These are phyloP conservation scores for Hiodon alosoides DNA, from an alignment of 2,113 vertebrate genomes.

Conservation along the genomic window DNA sequence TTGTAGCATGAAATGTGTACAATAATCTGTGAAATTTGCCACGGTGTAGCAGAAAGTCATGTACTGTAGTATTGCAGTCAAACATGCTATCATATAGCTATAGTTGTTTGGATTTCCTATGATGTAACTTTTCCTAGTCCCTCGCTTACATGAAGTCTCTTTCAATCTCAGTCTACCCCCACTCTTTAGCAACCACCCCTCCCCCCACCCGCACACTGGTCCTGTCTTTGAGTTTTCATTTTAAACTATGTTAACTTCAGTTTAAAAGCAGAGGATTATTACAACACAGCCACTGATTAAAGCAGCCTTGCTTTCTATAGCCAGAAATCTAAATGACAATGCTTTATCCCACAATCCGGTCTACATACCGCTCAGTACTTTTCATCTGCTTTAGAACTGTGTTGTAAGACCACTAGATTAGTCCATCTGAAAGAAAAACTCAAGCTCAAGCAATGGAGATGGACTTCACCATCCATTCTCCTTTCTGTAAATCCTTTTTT, in stretches of 20 bases:
- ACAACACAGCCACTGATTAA: conserved; percentile 53
- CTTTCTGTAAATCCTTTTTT: not conserved
- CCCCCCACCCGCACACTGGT: too few relatives aligned
- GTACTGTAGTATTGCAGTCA: too few relatives aligned
- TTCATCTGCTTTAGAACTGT: not conserved
- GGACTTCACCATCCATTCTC: not conserved
- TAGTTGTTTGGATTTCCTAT: too few relatives aligned
- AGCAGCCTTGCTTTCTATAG: conserved; percentile 54
- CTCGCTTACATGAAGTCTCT: not conserved
- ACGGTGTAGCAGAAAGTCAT: too few relatives aligned
- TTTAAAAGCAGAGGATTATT: not conserved
- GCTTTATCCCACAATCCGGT: not conserved
- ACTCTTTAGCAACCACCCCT: not conserved
- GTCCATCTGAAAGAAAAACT: not conserved
- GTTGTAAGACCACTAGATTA: not conserved
- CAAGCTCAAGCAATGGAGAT: not conserved
- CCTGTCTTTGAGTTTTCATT: too few relatives aligned
- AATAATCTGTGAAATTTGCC: too few relatives aligned
- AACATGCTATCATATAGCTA: too few relatives aligned
- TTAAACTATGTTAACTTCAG: not conserved
- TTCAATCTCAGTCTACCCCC: not conserved
- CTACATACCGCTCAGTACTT: not conserved
- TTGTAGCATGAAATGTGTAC: too few relatives aligned
- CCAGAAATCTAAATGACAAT: not conserved
- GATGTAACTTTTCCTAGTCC: too few relatives aligned